Conservation (phyloP, 2,888 invertebrate species). For the Xestia xanthographa region DNA sequence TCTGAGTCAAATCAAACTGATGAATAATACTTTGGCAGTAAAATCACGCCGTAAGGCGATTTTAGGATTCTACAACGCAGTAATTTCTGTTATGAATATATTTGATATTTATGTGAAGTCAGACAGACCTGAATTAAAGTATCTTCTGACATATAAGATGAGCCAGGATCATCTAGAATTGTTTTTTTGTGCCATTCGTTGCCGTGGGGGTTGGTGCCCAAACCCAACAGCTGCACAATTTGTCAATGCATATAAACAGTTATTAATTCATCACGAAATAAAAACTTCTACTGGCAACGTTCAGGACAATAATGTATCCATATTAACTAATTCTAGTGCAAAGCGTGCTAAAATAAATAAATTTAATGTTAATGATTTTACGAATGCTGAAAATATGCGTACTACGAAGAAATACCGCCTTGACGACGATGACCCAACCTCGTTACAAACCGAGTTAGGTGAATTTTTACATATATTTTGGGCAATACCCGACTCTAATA, state of each 20-base stretch:
- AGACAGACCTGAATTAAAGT: slow-evolving; percentile 20
- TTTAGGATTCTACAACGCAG: slow-evolving; percentile 25
- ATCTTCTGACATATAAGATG: slow-evolving; percentile 36
- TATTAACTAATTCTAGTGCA: slow-evolving; percentile 22
- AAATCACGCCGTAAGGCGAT: neutral
- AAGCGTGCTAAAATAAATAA: slow-evolving; percentile 34
- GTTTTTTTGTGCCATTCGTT: slow-evolving; percentile 44
- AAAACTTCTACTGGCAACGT: slow-evolving; percentile 19
- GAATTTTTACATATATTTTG: slow-evolving; percentile 23
- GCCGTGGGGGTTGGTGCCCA: slow-evolving; percentile 42
- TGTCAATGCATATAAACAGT: slow-evolving; percentile 41
- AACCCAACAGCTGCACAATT: slow-evolving; percentile 49
- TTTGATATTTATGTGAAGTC: slow-evolving; percentile 26
- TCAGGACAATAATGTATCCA: slow-evolving; percentile 11
- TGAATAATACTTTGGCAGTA: neutral
- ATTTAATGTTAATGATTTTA: slow-evolving; percentile 37
- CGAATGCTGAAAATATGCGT: slow-evolving; percentile 38
- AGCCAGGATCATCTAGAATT: slow-evolving; percentile 46
- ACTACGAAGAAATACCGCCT: slow-evolving; percentile 22
- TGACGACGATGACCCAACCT: slow-evolving; percentile 13
- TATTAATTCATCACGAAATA: slow-evolving; percentile 35
- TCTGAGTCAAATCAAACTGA: slow-evolving; percentile 10
- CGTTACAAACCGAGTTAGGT: slow-evolving; percentile 14
- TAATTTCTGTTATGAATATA: slow-evolving; percentile 26
- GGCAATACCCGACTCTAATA: slow-evolving; percentile 24